Evolutionary conservation across 2,797 vertebrate species (phyloP).

Genomic region (Alouatta caraya): DNA sequence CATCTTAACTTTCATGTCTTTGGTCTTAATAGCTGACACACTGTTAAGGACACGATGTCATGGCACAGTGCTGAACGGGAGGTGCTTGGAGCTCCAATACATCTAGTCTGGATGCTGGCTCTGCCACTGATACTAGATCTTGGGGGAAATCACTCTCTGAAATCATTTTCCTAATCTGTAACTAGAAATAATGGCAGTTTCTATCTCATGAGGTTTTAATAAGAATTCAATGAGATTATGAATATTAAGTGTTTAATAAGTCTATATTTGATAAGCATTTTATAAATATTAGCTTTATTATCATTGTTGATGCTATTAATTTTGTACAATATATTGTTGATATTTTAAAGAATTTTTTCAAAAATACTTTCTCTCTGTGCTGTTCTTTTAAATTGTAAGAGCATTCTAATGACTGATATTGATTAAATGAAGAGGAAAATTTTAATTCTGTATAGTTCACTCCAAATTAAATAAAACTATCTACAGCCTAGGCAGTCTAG

Average conservation of each 20-base stretch:
- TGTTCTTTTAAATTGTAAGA: neutral
- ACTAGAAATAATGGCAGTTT: neutral
- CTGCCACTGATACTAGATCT: neutral
- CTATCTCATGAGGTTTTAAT: neutral
- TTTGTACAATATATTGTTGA: neutral
- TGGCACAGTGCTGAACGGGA: neutral
- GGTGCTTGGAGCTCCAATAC: neutral
- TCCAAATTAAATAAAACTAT: slow-evolving; percentile 14
- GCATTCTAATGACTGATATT: neutral
- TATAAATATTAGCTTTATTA: neutral
- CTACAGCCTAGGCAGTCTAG: neutral
- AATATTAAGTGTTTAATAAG: neutral
- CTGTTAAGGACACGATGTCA: neutral
- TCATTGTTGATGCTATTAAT: neutral
- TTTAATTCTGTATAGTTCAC: neutral
- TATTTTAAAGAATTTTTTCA: neutral
- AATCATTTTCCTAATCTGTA: neutral
- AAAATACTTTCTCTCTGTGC: neutral
- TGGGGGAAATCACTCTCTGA: neutral
- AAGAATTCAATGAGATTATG: neutral
- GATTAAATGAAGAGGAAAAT: neutral
- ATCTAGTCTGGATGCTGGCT: neutral
- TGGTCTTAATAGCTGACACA: neutral
- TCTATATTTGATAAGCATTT: neutral
- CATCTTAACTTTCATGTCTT: neutral